phyloP scores from a whole-genome alignment of 1,140 invertebrate genomes.

The Diachasmimorpha longicaudata region DNA sequence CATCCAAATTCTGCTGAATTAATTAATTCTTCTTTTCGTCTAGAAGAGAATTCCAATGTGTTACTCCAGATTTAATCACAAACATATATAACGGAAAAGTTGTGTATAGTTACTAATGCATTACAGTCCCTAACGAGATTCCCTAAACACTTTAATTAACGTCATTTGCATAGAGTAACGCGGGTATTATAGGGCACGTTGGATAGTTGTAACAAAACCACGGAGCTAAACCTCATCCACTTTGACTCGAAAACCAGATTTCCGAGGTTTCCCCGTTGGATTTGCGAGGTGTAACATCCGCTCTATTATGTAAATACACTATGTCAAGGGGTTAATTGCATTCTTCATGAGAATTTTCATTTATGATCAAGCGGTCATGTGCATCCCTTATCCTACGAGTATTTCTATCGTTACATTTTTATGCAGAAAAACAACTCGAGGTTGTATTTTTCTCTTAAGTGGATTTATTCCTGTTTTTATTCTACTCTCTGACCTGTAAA shows the following conservation, averaged over 20 bases:
- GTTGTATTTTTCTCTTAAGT: not conserved
- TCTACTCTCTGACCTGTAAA: not conserved
- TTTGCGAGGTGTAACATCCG: not conserved
- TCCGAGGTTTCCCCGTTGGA: not conserved
- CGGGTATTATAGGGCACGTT: not conserved
- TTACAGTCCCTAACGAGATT: conserved; percentile 41
- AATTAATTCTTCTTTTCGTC: not conserved
- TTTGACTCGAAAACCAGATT: not conserved
- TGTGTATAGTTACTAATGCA: conserved; percentile 30
- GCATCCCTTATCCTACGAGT: not conserved
- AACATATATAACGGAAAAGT: not conserved
- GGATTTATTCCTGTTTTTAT: not conserved
- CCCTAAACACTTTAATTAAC: conserved; percentile 43
- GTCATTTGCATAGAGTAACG: conserved; percentile 28
- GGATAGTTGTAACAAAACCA: conserved; percentile 23
- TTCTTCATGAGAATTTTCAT: not conserved
- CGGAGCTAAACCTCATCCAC: conserved; percentile 10
- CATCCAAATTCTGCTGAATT: too few species aligned
- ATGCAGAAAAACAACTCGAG: too few species aligned
- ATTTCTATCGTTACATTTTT: not conserved
- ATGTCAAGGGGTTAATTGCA: not conserved
- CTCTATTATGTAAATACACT: not conserved
- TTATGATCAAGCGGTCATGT: not conserved
- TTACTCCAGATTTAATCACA: not conserved
- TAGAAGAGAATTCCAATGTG: not conserved